These are phyloP conservation scores for Oreocharis arfaki DNA, from an alignment of 2,113 vertebrate species.

Conservation along the genomic window DNA sequence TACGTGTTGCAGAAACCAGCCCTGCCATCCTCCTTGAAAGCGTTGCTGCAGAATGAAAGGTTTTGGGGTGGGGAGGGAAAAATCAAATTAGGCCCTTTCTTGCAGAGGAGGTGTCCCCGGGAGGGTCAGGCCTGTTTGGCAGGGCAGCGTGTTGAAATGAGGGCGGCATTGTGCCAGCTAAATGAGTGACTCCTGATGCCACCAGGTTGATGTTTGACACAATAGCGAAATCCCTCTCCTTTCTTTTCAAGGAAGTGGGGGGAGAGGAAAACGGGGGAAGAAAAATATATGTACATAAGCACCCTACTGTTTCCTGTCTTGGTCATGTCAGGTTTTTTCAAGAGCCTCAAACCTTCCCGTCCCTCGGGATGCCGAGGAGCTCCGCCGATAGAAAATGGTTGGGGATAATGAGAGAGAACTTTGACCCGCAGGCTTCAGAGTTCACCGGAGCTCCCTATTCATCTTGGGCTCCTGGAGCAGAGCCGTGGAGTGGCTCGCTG, in stretches of 20 bases:
- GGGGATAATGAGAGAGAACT: constrained; percentile 73
- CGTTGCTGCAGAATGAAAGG: background rate
- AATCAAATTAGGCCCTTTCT: background rate
- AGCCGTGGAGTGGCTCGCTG: background rate
- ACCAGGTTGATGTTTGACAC: constrained; percentile 1
- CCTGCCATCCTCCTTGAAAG: background rate
- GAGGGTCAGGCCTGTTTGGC: constrained; percentile 14
- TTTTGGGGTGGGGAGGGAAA: background rate
- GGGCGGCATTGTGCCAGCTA: background rate
- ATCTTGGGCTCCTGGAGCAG: constrained; percentile 51
- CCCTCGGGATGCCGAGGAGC: constrained; percentile 48
- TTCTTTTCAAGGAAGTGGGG: constrained; percentile 10
- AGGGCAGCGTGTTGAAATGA: background rate
- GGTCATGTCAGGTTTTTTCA: background rate
- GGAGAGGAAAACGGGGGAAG: background rate
- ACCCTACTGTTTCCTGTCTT: constrained; percentile 51
- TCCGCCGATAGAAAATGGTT: constrained; percentile 46
- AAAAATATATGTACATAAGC: constrained; percentile 44
- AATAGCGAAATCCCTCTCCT: constrained; percentile 16
- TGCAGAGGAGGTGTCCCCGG: background rate
- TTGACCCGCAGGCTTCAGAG: constrained; percentile 55
- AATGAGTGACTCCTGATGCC: background rate
- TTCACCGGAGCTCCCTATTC: constrained; percentile 55
- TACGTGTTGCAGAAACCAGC: background rate
- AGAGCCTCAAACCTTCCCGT: constrained; percentile 18